Conservation (phyloP, 2,888 invertebrate genomes). For the Arrhopalites spinosus region DNA sequence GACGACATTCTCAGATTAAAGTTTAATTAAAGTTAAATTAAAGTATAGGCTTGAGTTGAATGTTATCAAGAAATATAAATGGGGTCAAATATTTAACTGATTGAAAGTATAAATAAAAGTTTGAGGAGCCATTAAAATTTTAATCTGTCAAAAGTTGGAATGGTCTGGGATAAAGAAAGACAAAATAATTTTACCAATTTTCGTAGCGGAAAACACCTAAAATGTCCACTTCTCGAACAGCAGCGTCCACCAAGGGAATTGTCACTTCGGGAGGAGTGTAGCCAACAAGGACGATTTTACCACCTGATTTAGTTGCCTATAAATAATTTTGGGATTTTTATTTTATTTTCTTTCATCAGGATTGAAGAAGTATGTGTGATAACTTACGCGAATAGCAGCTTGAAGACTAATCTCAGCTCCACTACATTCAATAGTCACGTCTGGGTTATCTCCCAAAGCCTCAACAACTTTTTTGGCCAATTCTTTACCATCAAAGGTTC, state of each 20-base stretch:
- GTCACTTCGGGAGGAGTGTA: conserved; percentile 79
- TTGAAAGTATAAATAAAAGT: too few relatives aligned
- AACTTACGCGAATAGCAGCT: conserved; percentile 73
- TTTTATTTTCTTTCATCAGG: background rate
- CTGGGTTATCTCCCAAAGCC: conserved; percentile 68
- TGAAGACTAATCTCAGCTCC: conserved; percentile 82
- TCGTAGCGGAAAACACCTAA: conserved; percentile 87
- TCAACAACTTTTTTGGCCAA: conserved; percentile 67
- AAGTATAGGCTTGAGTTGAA: too few relatives aligned
- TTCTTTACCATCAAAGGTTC: conserved; percentile 66
- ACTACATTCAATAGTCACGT: conserved; percentile 85
- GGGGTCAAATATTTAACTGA: too few relatives aligned
- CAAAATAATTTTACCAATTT: too few relatives aligned
- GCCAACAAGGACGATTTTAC: conserved; percentile 84
- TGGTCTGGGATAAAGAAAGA: too few relatives aligned
- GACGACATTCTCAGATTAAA: too few relatives aligned
- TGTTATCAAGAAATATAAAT: too few relatives aligned
- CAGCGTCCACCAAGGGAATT: conserved; percentile 80
- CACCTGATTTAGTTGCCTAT: conserved; percentile 85
- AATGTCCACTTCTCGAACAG: conserved; percentile 86
- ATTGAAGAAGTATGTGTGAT: background rate
- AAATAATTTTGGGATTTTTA: conserved; percentile 29
- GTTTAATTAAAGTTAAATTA: too few relatives aligned
- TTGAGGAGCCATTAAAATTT: too few relatives aligned
- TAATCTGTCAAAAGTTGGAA: too few relatives aligned